A percentile compares a stretch with the other conserved stretches of the same genome.
Conservation (phyloP, 2,888 invertebrate species). For the Anagyrus pseudococci region DNA sequence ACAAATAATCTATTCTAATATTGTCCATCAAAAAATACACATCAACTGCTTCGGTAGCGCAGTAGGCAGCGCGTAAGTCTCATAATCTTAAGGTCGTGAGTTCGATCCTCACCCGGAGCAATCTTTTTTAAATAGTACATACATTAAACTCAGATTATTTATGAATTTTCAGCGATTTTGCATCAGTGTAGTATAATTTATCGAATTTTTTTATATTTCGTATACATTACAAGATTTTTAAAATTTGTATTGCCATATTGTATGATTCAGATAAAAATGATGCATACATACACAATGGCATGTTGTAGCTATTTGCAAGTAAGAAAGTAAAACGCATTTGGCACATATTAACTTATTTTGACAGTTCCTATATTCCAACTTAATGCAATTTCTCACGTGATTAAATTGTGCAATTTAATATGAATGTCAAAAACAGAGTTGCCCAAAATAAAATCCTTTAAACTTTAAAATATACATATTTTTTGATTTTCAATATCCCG, state of each 20-base stretch:
- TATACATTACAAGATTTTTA: too few species aligned
- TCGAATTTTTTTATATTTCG: too few species aligned
- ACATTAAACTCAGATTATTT: too few species aligned
- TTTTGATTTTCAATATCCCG: too few species aligned
- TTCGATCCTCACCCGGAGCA: conserved; percentile 94
- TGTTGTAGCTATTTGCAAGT: not conserved
- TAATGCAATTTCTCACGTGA: conserved; percentile 10
- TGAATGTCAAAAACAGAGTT: conserved; percentile 6
- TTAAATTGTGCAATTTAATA: conserved; percentile 18
- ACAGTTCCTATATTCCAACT: conserved; percentile 7
- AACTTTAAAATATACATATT: too few species aligned
- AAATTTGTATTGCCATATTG: too few species aligned
- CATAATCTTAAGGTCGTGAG: conserved; percentile 82
- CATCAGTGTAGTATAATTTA: too few species aligned
- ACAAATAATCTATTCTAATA: too few species aligned
- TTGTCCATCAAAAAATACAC: not conserved
- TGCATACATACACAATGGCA: not conserved
- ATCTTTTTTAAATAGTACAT: too few species aligned
- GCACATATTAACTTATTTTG: conserved; percentile 13
- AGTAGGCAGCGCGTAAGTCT: conserved; percentile 60
- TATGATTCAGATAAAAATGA: too few species aligned
- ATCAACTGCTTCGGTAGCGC: conserved; percentile 49
- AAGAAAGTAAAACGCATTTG: conserved; percentile 11
- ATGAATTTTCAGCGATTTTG: too few species aligned
- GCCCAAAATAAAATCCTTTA: too few species aligned